Percentiles rank a stretch among this genome's conserved stretches.
phyloP scores from a whole-genome alignment of 1,140 invertebrate species.

The Triops longicaudatus region DNA sequence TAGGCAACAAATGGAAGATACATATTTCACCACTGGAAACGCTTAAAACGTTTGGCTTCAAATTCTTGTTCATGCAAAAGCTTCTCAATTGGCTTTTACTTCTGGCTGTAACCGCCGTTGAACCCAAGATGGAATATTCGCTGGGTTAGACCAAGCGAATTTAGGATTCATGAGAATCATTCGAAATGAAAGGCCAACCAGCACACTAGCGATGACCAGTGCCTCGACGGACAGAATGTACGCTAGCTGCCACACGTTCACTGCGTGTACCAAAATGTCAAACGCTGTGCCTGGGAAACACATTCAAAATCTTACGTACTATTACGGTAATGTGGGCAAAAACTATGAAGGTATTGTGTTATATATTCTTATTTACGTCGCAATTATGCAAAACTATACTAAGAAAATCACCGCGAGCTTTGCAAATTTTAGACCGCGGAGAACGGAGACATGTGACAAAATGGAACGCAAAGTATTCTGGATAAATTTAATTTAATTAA shows the following conservation, averaged over 20 bases:
- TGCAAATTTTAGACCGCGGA: no score
- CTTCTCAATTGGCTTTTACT: not conserved
- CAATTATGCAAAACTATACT: no score
- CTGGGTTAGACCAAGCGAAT: conserved; percentile 25
- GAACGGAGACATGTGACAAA: no score
- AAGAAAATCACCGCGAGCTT: no score
- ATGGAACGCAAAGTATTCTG: no score
- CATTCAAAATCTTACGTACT: not conserved
- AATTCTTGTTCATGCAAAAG: not conserved
- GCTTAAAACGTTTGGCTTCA: not conserved
- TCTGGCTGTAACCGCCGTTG: conserved; percentile 22
- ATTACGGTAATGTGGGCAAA: no score
- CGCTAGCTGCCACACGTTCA: conserved; percentile 17
- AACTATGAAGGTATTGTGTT: no score
- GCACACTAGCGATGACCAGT: not conserved
- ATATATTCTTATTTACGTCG: no score
- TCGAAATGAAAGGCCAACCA: not conserved
- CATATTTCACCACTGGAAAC: not conserved
- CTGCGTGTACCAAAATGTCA: conserved; percentile 22
- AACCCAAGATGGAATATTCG: conserved; percentile 26
- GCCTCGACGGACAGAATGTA: not conserved
- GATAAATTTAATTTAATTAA: no score
- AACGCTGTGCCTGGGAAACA: conserved; percentile 22
- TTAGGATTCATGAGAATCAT: conserved; percentile 22
- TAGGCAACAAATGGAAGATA: no score